Evolutionary conservation across 1,140 invertebrate genomes (phyloP), one percentile per base, ranked within the genome.

Genomic region (Lysiphlebus fabarum): DNA sequence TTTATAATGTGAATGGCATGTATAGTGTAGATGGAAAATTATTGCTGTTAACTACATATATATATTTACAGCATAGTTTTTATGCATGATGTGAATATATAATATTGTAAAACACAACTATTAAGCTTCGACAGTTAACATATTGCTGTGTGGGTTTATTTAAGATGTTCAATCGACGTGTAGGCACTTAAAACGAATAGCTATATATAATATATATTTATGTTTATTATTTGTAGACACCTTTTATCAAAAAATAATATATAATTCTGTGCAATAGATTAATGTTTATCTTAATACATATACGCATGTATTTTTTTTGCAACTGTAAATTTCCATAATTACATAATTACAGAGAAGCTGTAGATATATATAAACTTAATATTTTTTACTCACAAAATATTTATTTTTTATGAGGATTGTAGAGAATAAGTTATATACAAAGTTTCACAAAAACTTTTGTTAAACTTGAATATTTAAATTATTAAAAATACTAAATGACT

Each of bases 371-470:
- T 37, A 41, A 37, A 54, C 48, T 62, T 62, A 61, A 57, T 66
- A 68, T 67, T 68, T 66, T 63, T 67, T 66, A 67, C 65, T 48
- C 50, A 71, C 70, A 70, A 71, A 63, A 26, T 61, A 71, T 69
- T 71, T 65, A 68, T 71, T 70, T 51, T 37, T 6, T 6, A 37
- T 6, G 49, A 59, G 54, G 12, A 40, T 62, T 17, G 60, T 56
- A 63, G 65, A 64, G 59, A 68, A 66, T 67, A 61, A 66, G 68
- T 66, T 68, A 63, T 58, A 56, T 58, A 55, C 51, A 43, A 10
- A 49, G 36, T 49, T 9, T 26, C 4, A 26, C 17, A 4, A 1
- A 1, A 26, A 26, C 17, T 26, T 26, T 26, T 26, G 17, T 26
- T 2, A 26, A 26, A 26, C 17, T 26, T 26, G 17, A 1, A 26